These are phyloP conservation scores for Antedon mediterranea DNA, from an alignment of 53 echinoderm and acorn worm species.

Conservation along the genomic window DNA sequence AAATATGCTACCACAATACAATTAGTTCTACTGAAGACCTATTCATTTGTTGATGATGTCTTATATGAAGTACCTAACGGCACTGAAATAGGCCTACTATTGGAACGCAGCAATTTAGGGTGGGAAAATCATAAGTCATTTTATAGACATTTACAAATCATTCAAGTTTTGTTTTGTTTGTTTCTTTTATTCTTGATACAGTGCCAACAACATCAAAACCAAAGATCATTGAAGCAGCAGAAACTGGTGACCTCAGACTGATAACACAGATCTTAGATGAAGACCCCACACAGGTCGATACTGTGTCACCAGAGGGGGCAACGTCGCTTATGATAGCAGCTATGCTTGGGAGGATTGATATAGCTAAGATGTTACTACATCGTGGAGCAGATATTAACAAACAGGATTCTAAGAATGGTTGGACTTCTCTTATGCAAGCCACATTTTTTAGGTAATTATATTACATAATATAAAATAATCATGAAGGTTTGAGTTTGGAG, in stretches of 20 bases:
- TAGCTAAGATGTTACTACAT: slow-evolving; percentile 60
- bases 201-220: slow-evolving; percentile 40
- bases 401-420: slow-evolving; percentile 69
- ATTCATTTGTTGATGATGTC: too few relatives aligned
- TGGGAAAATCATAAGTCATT: too few relatives aligned
- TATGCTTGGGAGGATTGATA: slow-evolving; percentile 54
- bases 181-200: slow-evolving; percentile 10
- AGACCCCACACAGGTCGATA: slow-evolving; percentile 67
- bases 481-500: too few relatives aligned
- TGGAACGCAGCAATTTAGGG: too few relatives aligned
- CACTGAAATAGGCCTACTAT: too few relatives aligned
- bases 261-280: slow-evolving; percentile 51
- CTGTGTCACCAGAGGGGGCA: slow-evolving; percentile 65
- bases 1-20: too few relatives aligned
- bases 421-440: slow-evolving; percentile 95
- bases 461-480: too few relatives aligned
- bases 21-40: too few relatives aligned
- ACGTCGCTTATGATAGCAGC: slow-evolving; percentile 94
- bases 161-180: too few relatives aligned
- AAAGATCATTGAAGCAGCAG: slow-evolving; percentile 77
- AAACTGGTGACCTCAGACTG: slow-evolving; percentile 49
- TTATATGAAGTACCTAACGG: too few relatives aligned
- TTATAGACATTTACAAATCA: too few relatives aligned
- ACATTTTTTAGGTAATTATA: slow-evolving; percentile 74
- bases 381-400: slow-evolving; percentile 63